These are phyloP conservation scores for Cheirogaleus major DNA, from an alignment of 2,797 vertebrate genomes.

Conservation along the genomic window DNA sequence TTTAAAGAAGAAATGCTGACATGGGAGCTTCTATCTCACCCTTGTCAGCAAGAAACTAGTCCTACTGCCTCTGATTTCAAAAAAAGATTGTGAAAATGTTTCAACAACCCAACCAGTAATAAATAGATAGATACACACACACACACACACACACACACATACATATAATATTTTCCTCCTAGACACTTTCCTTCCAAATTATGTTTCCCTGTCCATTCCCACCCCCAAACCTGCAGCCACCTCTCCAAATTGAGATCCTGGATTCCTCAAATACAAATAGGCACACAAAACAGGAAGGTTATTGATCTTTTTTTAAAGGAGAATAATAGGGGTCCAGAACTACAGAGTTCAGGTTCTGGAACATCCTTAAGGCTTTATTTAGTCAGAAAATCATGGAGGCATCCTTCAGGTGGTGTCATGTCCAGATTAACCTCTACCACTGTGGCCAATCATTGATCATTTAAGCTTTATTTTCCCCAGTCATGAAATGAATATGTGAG, in stretches of 20 bases:
- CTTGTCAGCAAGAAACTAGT: background rate
- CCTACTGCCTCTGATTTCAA: background rate
- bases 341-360: background rate
- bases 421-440: background rate
- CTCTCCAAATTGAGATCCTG: background rate
- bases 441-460: background rate
- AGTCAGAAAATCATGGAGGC: background rate
- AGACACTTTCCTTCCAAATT: rapidly evolving
- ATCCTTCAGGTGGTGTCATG: background rate
- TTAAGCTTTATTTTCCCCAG: background rate
- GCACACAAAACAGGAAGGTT: background rate
- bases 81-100: background rate
- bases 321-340: background rate
- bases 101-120: background rate
- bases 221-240: background rate
- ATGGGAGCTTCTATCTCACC: background rate
- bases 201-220: background rate
- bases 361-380: background rate
- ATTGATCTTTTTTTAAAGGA: background rate
- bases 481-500: background rate
- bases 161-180: background rate
- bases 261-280: background rate
- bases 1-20: background rate
- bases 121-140: background rate
- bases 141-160: background rate